Evolutionary conservation across 2,113 vertebrate genomes (phyloP), one percentile per base, ranked within the genome.

Genomic region (Stictonetta naevosa): DNA sequence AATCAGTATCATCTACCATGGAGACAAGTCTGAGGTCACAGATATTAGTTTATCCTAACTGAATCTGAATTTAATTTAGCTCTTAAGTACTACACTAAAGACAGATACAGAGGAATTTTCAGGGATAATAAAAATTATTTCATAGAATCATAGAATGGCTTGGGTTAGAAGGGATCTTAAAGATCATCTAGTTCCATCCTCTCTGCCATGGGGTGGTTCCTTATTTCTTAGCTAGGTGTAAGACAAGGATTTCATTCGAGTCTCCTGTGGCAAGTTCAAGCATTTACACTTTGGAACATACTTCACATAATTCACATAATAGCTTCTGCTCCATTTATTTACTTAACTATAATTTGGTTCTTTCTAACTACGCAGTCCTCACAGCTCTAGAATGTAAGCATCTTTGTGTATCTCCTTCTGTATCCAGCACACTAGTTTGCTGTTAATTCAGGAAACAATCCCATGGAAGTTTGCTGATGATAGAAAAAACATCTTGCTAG

Each of bases 11-110:
- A 58, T n/a, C 63, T 76, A 23, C 67, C 26, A 48, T 28, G 21
- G 76, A 91, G 68, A 67, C 44, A n/a, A 62, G 68, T 53, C 68
- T 83, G 62, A 66, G 29, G 63, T n/a, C 76, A 74, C 8, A 15
- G 72, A 53, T 83, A 71, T 53, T 58, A 53, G 80, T 93, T 93
- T 81, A 81, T 88, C 72, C 78, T 79, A 87, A 94, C 56, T 87
- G 69, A 90, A 85, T 85, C 85, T 66, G 50, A 68, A 87, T 64
- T 21, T 56, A 38, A 52, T 56, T 63, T 76, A 76, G 67, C 60
- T 52, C 56, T 85, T 58, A 82, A 85, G 85, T 56, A 46, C 42
- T 83, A 69, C 75, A 53, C 44, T 75, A 58, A 88, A 86, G 72
- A 80, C 68, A 17, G n/a, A 40, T 83, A 77, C 28, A 64, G 83